Evolutionary conservation across 2,888 invertebrate genomes (phyloP).

Genomic region (Yponomeuta plumbellus): DNA sequence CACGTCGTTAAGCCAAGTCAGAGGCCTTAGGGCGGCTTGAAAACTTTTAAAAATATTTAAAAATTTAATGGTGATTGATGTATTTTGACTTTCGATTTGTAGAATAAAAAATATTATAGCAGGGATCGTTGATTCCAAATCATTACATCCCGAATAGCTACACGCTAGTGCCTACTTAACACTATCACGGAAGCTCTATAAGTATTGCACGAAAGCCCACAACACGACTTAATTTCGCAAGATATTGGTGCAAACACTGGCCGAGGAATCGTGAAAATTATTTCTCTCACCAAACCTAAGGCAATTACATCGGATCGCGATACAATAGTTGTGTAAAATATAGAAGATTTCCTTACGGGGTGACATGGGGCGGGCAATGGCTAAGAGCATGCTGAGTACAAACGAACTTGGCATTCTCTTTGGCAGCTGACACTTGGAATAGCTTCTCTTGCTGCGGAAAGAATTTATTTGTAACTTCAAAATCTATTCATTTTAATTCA

Average conservation of each 20-base stretch:
- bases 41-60: too few relatives aligned
- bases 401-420: neutral
- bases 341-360: slow-evolving; percentile 25
- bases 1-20: too few relatives aligned
- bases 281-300: slow-evolving; percentile 1
- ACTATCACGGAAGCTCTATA: neutral
- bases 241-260: neutral
- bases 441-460: neutral
- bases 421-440: neutral
- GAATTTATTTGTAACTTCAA: too few relatives aligned
- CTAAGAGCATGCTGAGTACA: neutral
- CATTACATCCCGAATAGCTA: too few relatives aligned
- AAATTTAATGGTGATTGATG: too few relatives aligned
- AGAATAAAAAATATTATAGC: too few relatives aligned
- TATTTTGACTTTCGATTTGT: too few relatives aligned
- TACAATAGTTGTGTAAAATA: slow-evolving; percentile 17
- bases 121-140: too few relatives aligned
- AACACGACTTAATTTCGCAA: neutral
- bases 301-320: slow-evolving; percentile 3
- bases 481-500: too few relatives aligned
- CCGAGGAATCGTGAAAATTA: neutral
- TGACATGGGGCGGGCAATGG: slow-evolving; percentile 21
- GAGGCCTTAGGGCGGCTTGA: too few relatives aligned
- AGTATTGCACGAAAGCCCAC: neutral
- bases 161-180: neutral